A percentile compares a stretch with the other conserved stretches of the same genome.
These are phyloP conservation scores for Battus philenor DNA, from an alignment of 1,140 invertebrate genomes.

Conservation along the genomic window DNA sequence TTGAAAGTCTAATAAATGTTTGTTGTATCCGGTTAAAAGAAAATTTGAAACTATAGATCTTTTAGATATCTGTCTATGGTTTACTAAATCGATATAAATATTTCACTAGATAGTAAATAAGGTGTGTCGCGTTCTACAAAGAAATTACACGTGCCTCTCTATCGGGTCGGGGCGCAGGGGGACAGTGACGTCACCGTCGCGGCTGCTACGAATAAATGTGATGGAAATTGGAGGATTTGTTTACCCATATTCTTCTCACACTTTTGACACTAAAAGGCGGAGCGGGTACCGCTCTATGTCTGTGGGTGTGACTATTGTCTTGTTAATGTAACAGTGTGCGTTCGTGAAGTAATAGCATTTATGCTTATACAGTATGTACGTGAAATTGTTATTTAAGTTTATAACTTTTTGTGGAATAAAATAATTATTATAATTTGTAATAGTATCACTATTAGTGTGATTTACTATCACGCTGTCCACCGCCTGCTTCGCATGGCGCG, in stretches of 20 bases:
- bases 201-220: slow-evolving; percentile 65
- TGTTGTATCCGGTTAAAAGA: too few species aligned
- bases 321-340: too few species aligned
- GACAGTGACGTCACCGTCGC: slow-evolving; percentile 63
- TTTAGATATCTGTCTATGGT: slow-evolving; percentile 17
- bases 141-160: slow-evolving; percentile 63
- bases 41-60: too few species aligned
- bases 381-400: too few species aligned
- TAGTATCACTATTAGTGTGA: too few species aligned
- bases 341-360: too few species aligned
- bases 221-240: slow-evolving; percentile 75
- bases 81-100: slow-evolving; percentile 59
- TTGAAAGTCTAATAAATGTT: too few species aligned
- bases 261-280: slow-evolving; percentile 70
- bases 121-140: slow-evolving; percentile 68
- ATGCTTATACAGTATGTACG: too few species aligned
- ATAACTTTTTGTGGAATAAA: too few species aligned
- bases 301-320: slow-evolving; percentile 27
- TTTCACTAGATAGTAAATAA: slow-evolving; percentile 49
- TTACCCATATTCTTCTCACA: slow-evolving; percentile 72
- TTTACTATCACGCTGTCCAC: too few species aligned
- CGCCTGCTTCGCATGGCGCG: too few species aligned
- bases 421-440: too few species aligned
- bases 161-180: slow-evolving; percentile 32
- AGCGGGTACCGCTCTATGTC: slow-evolving; percentile 25